Conservation (phyloP, 2,113 vertebrate genomes). For the Polypterus senegalus region DNA sequence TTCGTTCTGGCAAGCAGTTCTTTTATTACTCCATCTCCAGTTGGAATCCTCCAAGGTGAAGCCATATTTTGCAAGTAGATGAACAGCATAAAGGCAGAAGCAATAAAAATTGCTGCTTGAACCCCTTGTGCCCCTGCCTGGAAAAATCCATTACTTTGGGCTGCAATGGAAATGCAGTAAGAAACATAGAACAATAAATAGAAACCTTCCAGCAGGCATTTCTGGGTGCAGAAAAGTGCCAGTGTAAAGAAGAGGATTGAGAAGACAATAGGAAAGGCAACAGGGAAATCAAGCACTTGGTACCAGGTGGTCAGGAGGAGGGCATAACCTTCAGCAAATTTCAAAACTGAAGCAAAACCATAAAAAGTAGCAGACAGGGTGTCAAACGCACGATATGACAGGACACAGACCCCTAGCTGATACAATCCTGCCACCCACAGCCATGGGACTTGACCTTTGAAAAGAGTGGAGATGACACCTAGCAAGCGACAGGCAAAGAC, state of each 20-base stretch:
- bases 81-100: conserved; percentile 46
- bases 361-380: conserved; percentile 54
- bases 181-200: conserved; percentile 58
- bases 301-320: conserved; percentile 43
- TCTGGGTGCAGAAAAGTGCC: conserved; percentile 52
- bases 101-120: conserved; percentile 56
- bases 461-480: conserved; percentile 49
- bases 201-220: conserved; percentile 48
- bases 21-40: conserved; percentile 38
- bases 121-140: conserved; percentile 59
- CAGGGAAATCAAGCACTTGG: conserved; percentile 30
- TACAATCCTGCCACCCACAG: conserved; percentile 65
- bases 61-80: conserved; percentile 46
- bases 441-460: conserved; percentile 62
- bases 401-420: conserved; percentile 56
- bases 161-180: conserved; percentile 60
- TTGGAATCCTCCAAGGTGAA: conserved; percentile 35
- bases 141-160: conserved; percentile 50
- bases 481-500: conserved; percentile 62
- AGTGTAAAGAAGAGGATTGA: conserved; percentile 57
- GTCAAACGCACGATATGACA: conserved; percentile 57
- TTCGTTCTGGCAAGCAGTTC: conserved; percentile 33
- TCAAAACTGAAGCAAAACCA: conserved; percentile 58
- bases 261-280: conserved; percentile 54
- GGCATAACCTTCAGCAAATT: conserved; percentile 58